Conservation (phyloP, 35 echinoderm and acorn worm species). For the Acanthaster planci region DNA sequence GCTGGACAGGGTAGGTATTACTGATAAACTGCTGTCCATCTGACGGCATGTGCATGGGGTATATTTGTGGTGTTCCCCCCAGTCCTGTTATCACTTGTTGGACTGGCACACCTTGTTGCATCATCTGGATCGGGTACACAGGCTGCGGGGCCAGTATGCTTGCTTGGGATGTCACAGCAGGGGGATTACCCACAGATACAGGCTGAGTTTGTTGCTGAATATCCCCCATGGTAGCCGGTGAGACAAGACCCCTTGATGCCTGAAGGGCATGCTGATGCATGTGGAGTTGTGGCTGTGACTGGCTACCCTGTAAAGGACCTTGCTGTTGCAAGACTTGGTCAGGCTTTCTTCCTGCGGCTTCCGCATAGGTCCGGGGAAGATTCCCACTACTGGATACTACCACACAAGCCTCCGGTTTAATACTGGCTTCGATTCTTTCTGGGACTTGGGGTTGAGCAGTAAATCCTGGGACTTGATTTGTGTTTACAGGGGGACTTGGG, state of each 20-base stretch:
- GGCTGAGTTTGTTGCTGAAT: neutral
- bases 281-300: neutral
- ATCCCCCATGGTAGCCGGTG: neutral
- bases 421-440: neutral
- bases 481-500: neutral
- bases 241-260: neutral
- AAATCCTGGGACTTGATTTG: neutral
- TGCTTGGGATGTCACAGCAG: neutral
- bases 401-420: neutral
- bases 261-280: neutral
- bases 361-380: constrained; percentile 11
- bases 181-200: neutral
- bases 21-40: neutral
- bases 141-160: constrained; percentile 7
- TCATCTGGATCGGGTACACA: constrained; percentile 12
- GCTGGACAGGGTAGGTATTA: neutral
- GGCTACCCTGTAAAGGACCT: neutral
- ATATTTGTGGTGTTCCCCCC: neutral
- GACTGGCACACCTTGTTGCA: neutral
- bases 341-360: neutral
- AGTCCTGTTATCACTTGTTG: neutral
- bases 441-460: neutral
- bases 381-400: neutral
- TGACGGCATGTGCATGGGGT: neutral
- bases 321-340: neutral